phyloP scores from a whole-genome alignment of 2,888 invertebrate genomes.

The Drosophila subsilvestris region DNA sequence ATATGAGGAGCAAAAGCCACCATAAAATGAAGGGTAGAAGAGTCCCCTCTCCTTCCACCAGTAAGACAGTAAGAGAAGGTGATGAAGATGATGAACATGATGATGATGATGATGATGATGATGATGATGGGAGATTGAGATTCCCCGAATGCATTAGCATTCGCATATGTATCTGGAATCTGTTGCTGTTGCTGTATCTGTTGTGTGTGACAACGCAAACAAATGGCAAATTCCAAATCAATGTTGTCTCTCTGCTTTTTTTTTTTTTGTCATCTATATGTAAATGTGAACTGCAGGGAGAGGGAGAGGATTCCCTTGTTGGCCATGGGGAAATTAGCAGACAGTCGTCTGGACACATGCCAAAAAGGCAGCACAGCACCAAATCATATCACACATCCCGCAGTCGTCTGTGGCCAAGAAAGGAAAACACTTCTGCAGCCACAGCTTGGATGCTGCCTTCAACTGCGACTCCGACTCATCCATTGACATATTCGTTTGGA shows the following conservation, averaged over 20 bases:
- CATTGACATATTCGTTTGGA: conserved; percentile 58
- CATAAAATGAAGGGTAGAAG: conserved; percentile 35
- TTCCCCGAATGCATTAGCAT: conserved; percentile 54
- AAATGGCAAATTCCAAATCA: conserved; percentile 68
- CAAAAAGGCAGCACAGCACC: conserved; percentile 33
- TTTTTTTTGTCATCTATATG: conserved; percentile 70
- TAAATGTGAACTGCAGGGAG: conserved; percentile 53
- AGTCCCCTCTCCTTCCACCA: no score
- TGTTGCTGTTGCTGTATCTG: not conserved
- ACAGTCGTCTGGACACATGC: conserved; percentile 35
- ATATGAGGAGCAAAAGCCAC: conserved; percentile 15
- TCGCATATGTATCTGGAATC: conserved; percentile 10
- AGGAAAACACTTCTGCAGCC: conserved; percentile 45
- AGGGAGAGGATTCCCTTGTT: not conserved
- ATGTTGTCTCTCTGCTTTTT: conserved; percentile 34
- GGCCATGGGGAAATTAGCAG: conserved; percentile 41
- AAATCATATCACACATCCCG: conserved; percentile 68
- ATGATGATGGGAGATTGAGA: conserved; percentile 23
- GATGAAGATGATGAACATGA: conserved; percentile 11
- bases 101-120: conserved; percentile 22
- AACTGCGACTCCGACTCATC: not conserved
- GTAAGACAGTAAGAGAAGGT: not conserved
- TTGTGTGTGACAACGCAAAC: conserved; percentile 13
- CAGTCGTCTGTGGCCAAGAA: conserved; percentile 54
- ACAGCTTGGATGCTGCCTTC: conserved; percentile 10